Evolutionary conservation across 2,797 vertebrate genomes (phyloP).

Genomic region (Diceros bicornis): DNA sequence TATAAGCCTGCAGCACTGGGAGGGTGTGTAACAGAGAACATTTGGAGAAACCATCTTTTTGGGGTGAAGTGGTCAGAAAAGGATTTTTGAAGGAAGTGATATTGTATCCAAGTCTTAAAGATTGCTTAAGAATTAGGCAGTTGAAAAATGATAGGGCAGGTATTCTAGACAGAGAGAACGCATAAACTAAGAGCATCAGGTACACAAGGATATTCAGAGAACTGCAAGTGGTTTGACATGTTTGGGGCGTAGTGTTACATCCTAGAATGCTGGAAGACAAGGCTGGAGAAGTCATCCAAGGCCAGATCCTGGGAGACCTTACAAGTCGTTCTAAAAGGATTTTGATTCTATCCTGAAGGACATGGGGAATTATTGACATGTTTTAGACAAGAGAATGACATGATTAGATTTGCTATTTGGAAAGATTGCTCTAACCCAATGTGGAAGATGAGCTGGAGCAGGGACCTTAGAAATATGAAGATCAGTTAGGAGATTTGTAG

Average conservation of each 20-base stretch:
- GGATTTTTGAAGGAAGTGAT: slow-evolving; percentile 13
- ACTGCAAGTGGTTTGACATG: background rate
- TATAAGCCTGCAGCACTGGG: background rate
- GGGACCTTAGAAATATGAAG: background rate
- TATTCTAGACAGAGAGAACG: background rate
- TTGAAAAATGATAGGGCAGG: background rate
- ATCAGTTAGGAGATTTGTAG: background rate
- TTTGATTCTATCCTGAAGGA: background rate
- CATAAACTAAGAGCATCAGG: background rate
- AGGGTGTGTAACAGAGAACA: background rate
- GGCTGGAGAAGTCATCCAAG: background rate
- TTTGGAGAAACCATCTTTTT: background rate
- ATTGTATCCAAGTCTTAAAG: slow-evolving; percentile 32
- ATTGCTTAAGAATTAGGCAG: background rate
- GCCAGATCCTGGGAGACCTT: background rate
- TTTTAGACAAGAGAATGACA: background rate
- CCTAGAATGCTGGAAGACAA: background rate
- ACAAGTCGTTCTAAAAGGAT: background rate
- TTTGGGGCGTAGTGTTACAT: background rate
- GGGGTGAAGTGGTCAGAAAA: background rate
- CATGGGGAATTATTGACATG: background rate
- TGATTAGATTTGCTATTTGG: background rate
- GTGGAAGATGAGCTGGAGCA: background rate
- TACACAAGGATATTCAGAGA: background rate
- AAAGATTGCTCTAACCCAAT: background rate